These are phyloP conservation scores for Pseudopipra pipra DNA, from an alignment of 2,113 vertebrate species.

Conservation along the genomic window DNA sequence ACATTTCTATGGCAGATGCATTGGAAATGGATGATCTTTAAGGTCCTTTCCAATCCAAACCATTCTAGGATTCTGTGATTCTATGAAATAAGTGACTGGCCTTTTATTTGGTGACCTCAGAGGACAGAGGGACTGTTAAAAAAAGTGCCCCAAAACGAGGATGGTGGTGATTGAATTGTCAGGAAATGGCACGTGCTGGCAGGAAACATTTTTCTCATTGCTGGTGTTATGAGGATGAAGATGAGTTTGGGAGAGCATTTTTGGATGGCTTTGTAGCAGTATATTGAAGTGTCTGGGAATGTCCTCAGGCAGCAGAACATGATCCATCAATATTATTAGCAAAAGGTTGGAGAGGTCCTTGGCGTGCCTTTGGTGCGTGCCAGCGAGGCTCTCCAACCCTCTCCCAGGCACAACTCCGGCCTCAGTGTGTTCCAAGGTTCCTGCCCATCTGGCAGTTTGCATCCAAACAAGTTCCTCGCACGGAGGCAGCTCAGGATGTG, in stretches of 20 bases:
- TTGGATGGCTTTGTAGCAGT: not conserved
- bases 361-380: not conserved
- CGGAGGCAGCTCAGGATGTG: not conserved
- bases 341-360: not conserved
- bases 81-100: not conserved
- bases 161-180: not conserved
- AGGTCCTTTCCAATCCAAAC: not conserved
- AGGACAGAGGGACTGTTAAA: not conserved
- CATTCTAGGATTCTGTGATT: not conserved
- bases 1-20: not conserved
- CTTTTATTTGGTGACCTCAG: not conserved
- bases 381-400: not conserved
- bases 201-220: not conserved
- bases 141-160: not conserved
- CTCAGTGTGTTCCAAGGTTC: not conserved
- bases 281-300: not conserved
- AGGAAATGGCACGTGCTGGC: not conserved
- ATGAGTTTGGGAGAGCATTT: not conserved
- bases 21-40: not conserved
- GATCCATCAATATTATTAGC: not conserved
- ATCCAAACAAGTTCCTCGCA: not conserved
- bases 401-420: not conserved
- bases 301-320: not conserved
- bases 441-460: not conserved
- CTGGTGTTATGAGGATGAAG: not conserved